Evolutionary conservation across 2,888 invertebrate species (phyloP).

Genomic region (Myathropa florea): DNA sequence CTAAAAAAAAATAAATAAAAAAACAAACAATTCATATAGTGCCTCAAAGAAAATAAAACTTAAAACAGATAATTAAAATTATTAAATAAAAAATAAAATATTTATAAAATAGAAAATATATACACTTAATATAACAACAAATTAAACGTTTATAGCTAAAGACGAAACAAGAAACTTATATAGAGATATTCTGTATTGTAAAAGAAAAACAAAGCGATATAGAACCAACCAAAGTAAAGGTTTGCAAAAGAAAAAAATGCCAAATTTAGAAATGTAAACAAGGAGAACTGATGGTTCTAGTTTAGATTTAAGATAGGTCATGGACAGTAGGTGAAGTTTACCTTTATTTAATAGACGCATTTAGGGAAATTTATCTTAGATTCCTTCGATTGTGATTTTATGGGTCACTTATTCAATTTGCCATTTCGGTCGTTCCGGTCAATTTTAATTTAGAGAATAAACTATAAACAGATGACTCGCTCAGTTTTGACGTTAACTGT

Average conservation of each 20-base stretch:
- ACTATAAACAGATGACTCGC: no score
- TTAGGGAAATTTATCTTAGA: neutral
- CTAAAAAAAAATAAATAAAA: constrained; percentile 22
- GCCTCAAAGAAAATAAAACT: constrained; percentile 62
- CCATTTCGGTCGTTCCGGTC: no score
- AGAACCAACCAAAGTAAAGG: constrained; percentile 29
- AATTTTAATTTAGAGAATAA: no score
- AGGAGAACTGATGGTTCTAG: neutral
- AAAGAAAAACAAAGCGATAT: neutral
- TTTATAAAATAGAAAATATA: constrained; percentile 71
- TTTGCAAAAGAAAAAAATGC: constrained; percentile 68
- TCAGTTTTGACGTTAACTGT: no score
- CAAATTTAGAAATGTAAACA: constrained; percentile 61
- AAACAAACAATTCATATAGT: constrained; percentile 57
- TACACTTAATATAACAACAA: constrained; percentile 73
- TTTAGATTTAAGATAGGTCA: neutral
- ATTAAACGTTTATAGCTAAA: constrained; percentile 43
- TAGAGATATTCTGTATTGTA: constrained; percentile 35
- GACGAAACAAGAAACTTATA: constrained; percentile 5
- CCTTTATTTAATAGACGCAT: neutral
- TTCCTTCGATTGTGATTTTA: neutral
- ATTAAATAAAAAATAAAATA: constrained; percentile 46
- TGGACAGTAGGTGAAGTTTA: neutral
- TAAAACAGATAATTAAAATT: constrained; percentile 42
- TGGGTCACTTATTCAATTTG: no score